Evolutionary conservation across 1,140 invertebrate genomes (phyloP), one percentile per base, ranked within the genome.

Genomic region (Colletes gigas): DNA sequence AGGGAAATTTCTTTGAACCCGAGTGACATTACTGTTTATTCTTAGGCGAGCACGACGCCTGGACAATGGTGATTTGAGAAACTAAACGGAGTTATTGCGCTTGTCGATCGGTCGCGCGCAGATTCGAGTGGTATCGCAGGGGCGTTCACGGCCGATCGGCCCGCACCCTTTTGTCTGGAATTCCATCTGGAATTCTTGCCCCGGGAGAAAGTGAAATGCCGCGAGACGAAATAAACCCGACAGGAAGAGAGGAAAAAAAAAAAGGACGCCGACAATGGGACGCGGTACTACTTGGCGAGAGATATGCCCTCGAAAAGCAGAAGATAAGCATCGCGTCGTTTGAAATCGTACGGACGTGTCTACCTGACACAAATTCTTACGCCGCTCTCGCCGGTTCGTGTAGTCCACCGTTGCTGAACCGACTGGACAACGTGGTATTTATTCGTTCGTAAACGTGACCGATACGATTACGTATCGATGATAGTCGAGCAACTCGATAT

Each of bases 131-230:
- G 69, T 17, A 2, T 69, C 78, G 55, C 44, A 52, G 65, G 44
- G 66, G 79, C 79, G 79, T 82, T 83, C 81, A 59, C 72, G 80
- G 67, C 21, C 79, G 73, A 82, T 83, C 79, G 70, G 62, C 21
- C 84, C 85, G 76, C 84, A 83, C 84, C 84, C 84, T 86, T 78
- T 59, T 76, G 66, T 44, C 71, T 76, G 81, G 83, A 86, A 86
- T 86, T 86, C 72, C 81, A 59, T 15, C 39, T 68, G 84, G 85
- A 86, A 86, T 86, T 83, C 62, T 60, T 72, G 69, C 66, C 71
- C 54, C 62, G 84, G 63, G 85, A 86, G 85, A 86, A 86, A 86
- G 81, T 86, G 84, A 86, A 86, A 86, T 72, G 81, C 63, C 69
- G 66, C 63, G 81, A 66, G 84, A 86, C 81, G 44, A 86, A 86